Evolutionary conservation across 53 echinoderm and acorn worm genomes (phyloP), one percentile per base, ranked within the genome.

Genomic region (Henricia sp.): DNA sequence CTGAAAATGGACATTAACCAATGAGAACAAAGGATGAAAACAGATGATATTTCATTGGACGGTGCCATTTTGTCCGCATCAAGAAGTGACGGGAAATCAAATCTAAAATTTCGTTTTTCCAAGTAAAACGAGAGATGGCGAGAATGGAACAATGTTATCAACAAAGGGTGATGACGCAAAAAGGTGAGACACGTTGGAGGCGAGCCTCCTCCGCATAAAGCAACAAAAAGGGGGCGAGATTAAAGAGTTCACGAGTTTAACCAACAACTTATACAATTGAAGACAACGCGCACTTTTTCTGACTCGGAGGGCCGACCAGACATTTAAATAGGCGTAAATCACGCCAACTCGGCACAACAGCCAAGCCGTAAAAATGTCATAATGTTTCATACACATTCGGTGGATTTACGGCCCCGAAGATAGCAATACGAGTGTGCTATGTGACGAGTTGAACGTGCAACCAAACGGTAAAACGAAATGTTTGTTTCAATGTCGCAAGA

Each of bases 271-370:
- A 73, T 41, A 76, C 76, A 58, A 58, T 74, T 42, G 59, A 25
- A 29, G 43, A 26, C 56, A 35, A 17, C 26, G 19, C 28, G 37
- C 40, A 75, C 29, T 55, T 26, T 37, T 38, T 23, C 39, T 13
- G 40, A 56, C 29, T 39, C 1, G 26, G 5, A 14, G 11, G 2
- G 59, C 39, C 16, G 50, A 57, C 80, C 80, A 80, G 63, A 63
- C 80, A 63, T 80, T 62, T 62, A 62, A 80, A 80, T 62, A 23
- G 63, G 80, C 32, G 64, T 80, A 80, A 63, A 80, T 80, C 64
- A 78, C 44, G 41, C 4, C 41, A 39, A 41, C 14, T 51, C 38
- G 26, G 33, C 32, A 34, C 37, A 57, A 57, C 32, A 24, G 41
- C 63, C 46, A 50, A 14, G 53, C 64, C 80, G 80, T 80, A 62